A percentile compares a stretch with the other conserved stretches of the same genome.
These are phyloP conservation scores for Tichodroma muraria DNA, from an alignment of 2,113 vertebrate genomes.

Conservation along the genomic window DNA sequence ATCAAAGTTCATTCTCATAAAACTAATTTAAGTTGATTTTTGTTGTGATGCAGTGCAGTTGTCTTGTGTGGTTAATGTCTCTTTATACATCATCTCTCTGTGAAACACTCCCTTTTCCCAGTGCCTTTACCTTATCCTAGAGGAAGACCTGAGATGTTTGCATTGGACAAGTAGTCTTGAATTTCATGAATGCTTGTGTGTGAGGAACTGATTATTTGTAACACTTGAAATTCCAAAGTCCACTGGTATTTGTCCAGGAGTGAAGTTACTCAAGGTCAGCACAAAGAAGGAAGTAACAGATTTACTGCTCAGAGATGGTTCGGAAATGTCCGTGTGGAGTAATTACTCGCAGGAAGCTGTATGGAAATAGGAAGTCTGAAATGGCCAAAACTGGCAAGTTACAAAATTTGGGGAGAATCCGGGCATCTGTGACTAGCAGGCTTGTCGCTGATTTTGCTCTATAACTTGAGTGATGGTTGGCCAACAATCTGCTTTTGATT, in stretches of 20 bases:
- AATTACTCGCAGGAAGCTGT: background rate
- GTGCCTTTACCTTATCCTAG: background rate
- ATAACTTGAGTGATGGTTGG: background rate
- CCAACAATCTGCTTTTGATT: background rate
- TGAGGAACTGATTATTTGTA: background rate
- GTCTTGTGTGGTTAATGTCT: background rate
- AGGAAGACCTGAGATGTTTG: slow-evolving; percentile 5
- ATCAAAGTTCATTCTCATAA: background rate
- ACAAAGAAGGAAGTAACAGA: background rate
- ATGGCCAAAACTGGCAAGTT: background rate
- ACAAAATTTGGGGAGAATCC: background rate
- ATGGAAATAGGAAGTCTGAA: background rate
- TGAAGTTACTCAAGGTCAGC: background rate
- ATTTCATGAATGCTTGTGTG: background rate
- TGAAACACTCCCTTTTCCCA: background rate
- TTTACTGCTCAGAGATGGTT: background rate
- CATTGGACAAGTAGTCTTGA: background rate
- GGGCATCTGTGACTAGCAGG: background rate
- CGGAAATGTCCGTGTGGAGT: background rate
- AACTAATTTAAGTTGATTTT: background rate
- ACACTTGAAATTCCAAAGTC: background rate
- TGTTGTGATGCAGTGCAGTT: background rate
- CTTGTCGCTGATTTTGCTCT: background rate
- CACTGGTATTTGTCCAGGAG: slow-evolving; percentile 14
- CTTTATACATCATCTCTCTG: background rate